phyloP scores from a whole-genome alignment of 2,888 invertebrate species.

The Parelbella ahira region DNA sequence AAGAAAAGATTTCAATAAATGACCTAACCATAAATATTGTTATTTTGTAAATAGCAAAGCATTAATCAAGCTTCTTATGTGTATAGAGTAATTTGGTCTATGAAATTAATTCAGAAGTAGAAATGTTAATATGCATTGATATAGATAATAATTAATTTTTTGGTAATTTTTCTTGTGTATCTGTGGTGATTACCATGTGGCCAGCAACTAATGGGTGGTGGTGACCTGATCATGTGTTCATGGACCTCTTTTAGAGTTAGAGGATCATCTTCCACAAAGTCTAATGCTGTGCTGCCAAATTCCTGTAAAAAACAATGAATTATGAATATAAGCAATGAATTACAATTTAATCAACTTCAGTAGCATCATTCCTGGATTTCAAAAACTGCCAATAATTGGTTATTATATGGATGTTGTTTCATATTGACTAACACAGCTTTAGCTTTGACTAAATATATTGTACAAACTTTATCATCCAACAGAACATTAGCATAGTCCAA shows the following conservation, averaged over 20 bases:
- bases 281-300: conserved; percentile 71
- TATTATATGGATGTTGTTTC: no score
- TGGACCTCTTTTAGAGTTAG: conserved; percentile 88
- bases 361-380: no score
- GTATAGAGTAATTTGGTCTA: not conserved
- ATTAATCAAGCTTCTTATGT: not conserved
- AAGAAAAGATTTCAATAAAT: no score
- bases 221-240: conserved; percentile 90
- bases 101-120: conserved; percentile 1
- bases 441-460: no score
- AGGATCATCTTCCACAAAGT: conserved; percentile 84
- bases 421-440: no score
- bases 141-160: not conserved
- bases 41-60: conserved; percentile 1
- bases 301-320: conserved; percentile 68
- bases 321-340: no score
- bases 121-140: conserved; percentile 6
- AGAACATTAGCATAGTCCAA: no score
- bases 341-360: no score
- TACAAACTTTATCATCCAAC: no score
- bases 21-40: no score
- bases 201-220: conserved; percentile 88
- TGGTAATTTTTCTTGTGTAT: conserved; percentile 5
- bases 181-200: conserved; percentile 69
- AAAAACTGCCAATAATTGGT: no score